Evolutionary conservation across 1,140 invertebrate genomes (phyloP).

Genomic region (Dinoponera quadriceps): DNA sequence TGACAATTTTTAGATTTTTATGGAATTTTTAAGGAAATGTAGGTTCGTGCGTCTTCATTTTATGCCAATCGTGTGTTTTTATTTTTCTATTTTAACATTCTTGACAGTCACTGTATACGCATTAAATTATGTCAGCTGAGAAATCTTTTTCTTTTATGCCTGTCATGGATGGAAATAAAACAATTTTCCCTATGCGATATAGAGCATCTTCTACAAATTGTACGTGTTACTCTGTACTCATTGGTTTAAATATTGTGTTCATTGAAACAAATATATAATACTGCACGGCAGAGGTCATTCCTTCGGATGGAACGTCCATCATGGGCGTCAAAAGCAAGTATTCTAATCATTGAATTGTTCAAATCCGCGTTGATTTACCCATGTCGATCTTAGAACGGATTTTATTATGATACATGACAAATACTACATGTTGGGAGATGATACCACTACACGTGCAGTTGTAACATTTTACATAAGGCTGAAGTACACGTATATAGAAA

Average conservation of each 20-base stretch:
- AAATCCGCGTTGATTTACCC: not conserved
- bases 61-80: too few species aligned
- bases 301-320: not conserved
- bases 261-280: slow-evolving; percentile 28
- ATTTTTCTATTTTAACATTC: too few species aligned
- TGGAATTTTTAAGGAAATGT: too few species aligned
- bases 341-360: not conserved
- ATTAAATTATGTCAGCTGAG: too few species aligned
- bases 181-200: not conserved
- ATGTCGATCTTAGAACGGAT: not conserved
- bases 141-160: too few species aligned
- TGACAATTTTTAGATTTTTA: not conserved
- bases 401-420: slow-evolving; percentile 40
- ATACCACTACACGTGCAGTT: slow-evolving; percentile 61
- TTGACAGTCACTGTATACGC: too few species aligned
- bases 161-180: too few species aligned
- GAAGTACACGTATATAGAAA: slow-evolving; percentile 75
- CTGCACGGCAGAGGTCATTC: slow-evolving; percentile 24
- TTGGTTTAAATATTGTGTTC: slow-evolving; percentile 59
- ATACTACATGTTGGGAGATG: slow-evolving; percentile 50
- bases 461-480: slow-evolving; percentile 81
- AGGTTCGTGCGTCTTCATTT: too few species aligned
- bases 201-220: not conserved
- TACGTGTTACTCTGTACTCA: slow-evolving; percentile 1
- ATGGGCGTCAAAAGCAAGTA: too few species aligned